Evolutionary conservation across 2,888 invertebrate genomes (phyloP).

Genomic region (Palloptera scutellata): DNA sequence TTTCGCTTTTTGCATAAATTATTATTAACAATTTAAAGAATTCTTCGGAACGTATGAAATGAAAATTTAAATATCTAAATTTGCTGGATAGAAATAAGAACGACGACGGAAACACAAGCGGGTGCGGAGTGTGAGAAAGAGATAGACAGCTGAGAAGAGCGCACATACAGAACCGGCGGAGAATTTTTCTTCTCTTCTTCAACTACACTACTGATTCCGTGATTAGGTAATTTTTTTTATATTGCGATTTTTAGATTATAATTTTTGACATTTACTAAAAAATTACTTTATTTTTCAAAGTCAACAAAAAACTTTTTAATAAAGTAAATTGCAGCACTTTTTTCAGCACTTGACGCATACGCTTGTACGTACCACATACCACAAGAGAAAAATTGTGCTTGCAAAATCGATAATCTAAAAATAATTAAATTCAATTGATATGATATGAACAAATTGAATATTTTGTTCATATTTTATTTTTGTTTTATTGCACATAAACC

Average conservation of each 20-base stretch:
- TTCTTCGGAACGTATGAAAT: too few species aligned
- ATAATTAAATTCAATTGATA: constrained; percentile 43
- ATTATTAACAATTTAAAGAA: too few species aligned
- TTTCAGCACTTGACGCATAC: constrained; percentile 20
- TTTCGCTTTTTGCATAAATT: too few species aligned
- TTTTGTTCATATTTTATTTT: constrained; percentile 13
- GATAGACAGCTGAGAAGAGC: too few species aligned
- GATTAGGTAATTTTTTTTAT: constrained; percentile 31
- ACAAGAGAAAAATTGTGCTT: constrained; percentile 38
- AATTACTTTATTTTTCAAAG: too few species aligned
- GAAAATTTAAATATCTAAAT: too few species aligned
- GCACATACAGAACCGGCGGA: too few species aligned
- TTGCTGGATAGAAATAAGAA: too few species aligned
- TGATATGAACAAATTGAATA: constrained; percentile 49
- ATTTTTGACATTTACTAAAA: neutral
- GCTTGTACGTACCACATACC: constrained; percentile 23
- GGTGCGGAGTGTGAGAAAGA: too few species aligned
- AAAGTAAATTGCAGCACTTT: too few species aligned
- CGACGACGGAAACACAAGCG: too few species aligned
- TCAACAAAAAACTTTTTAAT: too few species aligned
- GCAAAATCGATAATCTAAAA: constrained; percentile 59
- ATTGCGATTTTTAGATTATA: neutral
- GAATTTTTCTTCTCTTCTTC: constrained; percentile 26
- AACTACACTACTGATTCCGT: constrained; percentile 1
- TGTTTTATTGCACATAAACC: constrained; percentile 33